Conservation (phyloP, 1,140 invertebrate species). For the Brachystomella parvula region DNA sequence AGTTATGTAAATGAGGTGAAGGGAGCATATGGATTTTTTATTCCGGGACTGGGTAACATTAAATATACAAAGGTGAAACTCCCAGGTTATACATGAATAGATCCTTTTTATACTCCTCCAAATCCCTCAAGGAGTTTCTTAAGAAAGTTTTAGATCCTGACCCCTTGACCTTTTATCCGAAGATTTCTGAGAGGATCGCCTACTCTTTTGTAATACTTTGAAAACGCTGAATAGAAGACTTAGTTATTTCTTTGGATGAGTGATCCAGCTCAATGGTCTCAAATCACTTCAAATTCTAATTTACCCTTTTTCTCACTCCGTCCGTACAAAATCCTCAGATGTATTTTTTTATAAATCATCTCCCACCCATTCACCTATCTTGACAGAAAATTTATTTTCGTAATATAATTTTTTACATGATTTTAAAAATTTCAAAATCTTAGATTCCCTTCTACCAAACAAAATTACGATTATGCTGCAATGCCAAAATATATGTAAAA, state of each 20-base stretch:
- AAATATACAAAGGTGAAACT: no score
- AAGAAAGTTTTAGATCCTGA: slow-evolving; percentile 5
- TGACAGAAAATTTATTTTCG: no score
- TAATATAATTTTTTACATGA: no score
- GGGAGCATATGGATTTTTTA: no score
- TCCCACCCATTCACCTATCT: neutral
- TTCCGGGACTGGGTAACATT: no score
- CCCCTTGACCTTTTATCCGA: slow-evolving; percentile 1
- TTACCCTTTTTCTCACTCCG: slow-evolving; percentile 10
- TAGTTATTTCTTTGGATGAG: neutral
- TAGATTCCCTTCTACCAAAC: no score
- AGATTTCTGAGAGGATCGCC: neutral
- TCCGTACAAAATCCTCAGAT: neutral
- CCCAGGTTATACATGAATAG: no score
- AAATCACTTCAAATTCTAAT: slow-evolving; percentile 10
- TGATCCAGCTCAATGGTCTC: neutral
- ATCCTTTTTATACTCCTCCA: no score
- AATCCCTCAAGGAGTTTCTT: no score
- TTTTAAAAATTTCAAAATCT: no score
- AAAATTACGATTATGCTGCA: no score
- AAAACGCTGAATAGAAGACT: slow-evolving; percentile 6
- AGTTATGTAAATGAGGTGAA: slow-evolving; percentile 5
- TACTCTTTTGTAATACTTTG: neutral
- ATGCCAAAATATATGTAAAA: no score
- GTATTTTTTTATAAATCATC: neutral